phyloP scores from a whole-genome alignment of 2,888 invertebrate genomes.

The Calameuta filiformis region DNA sequence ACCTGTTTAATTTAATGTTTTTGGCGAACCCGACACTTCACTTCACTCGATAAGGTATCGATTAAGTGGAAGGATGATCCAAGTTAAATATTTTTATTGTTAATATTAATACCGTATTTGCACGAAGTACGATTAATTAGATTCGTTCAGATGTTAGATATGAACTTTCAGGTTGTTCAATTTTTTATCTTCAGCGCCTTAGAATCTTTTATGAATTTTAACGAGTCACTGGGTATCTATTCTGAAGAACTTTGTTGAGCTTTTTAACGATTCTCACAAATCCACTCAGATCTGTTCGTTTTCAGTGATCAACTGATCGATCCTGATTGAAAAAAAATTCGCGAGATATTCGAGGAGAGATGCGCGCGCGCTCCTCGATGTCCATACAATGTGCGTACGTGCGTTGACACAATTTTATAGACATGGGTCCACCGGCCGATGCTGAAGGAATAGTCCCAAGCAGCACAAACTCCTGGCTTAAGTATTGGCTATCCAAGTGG shows the following conservation, averaged over 20 bases:
- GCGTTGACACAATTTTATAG: constrained; percentile 30
- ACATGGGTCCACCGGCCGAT: constrained; percentile 55
- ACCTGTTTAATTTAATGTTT: neutral
- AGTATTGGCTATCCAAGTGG: constrained; percentile 61
- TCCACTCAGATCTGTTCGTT: neutral
- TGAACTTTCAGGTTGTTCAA: neutral
- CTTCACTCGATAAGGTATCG: neutral
- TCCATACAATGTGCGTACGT: constrained; percentile 30
- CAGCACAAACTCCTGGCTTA: constrained; percentile 52
- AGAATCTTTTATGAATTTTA: neutral
- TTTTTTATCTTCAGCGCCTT: neutral
- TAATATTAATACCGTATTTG: too few relatives aligned
- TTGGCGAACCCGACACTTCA: neutral
- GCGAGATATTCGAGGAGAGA: neutral
- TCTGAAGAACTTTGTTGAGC: neutral
- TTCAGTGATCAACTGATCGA: neutral
- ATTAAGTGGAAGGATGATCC: too few relatives aligned
- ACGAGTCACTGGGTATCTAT: neutral
- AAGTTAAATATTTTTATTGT: too few relatives aligned
- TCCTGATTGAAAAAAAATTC: neutral
- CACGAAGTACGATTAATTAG: neutral
- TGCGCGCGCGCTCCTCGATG: neutral
- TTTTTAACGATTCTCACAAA: neutral
- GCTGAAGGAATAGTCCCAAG: constrained; percentile 61
- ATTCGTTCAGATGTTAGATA: neutral